Conservation (phyloP, 92 coral and sea anemone species). For the Actinernus sp. region DNA sequence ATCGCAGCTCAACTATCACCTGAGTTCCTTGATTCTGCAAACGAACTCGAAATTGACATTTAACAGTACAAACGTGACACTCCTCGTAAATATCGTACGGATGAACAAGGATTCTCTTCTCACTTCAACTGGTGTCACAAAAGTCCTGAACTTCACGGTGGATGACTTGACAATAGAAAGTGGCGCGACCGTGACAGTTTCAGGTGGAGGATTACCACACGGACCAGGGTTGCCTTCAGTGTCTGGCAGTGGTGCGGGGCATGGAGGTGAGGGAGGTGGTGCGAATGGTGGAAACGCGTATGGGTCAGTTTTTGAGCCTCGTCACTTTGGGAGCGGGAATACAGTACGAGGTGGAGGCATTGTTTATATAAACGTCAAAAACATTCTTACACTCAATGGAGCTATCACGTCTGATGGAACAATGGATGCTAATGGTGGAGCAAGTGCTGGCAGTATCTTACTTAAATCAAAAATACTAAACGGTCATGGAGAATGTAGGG, state of each 20-base stretch:
- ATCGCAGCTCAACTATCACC: conserved; percentile 46
- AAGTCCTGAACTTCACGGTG: conserved; percentile 75
- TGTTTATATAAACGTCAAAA: conserved; percentile 51
- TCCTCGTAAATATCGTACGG: conserved; percentile 37
- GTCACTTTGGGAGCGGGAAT: conserved; percentile 89
- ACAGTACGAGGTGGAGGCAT: conserved; percentile 92
- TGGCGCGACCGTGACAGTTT: conserved; percentile 63
- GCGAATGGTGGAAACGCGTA: conserved; percentile 73
- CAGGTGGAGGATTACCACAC: conserved; percentile 66
- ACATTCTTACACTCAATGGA: conserved; percentile 65
- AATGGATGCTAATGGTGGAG: conserved; percentile 77
- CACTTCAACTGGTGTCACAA: conserved; percentile 56
- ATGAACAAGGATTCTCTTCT: conserved; percentile 55
- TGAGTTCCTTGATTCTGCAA: conserved; percentile 33
- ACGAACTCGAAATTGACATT: conserved; percentile 64
- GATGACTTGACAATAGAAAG: conserved; percentile 58
- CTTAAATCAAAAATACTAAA: conserved; percentile 62
- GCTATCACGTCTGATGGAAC: conserved; percentile 72
- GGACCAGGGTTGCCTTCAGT: conserved; percentile 74
- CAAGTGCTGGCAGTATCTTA: conserved; percentile 91
- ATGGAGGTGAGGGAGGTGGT: conserved; percentile 97
- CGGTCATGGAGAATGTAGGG: conserved; percentile 80
- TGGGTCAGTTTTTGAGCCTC: conserved; percentile 93
- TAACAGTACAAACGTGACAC: conserved; percentile 34
- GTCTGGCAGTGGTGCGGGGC: conserved; percentile 85